Conservation (phyloP, 2,113 vertebrate species). For the Natator depressus region DNA sequence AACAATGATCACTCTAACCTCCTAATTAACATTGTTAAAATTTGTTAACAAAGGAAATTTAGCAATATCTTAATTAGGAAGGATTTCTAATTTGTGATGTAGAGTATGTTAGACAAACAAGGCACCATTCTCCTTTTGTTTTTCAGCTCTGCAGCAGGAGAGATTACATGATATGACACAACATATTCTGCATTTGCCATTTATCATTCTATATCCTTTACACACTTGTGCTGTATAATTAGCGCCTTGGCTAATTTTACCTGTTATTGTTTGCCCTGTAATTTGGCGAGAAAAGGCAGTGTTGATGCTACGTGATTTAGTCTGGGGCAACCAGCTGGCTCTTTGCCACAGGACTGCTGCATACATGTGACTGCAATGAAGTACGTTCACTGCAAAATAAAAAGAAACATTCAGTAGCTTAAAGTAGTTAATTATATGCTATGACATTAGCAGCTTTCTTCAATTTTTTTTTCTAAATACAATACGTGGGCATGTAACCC, state of each 20-base stretch:
- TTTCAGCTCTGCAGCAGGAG: slow-evolving; percentile 60
- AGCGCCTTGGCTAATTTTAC: slow-evolving; percentile 77
- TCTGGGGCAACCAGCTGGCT: slow-evolving; percentile 37
- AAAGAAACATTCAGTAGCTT: slow-evolving; percentile 47
- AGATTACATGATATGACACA: slow-evolving; percentile 80
- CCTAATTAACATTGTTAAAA: slow-evolving; percentile 84
- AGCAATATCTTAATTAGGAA: slow-evolving; percentile 84
- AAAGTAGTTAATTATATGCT: slow-evolving; percentile 33
- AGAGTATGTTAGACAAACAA: slow-evolving; percentile 81
- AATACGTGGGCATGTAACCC: slow-evolving; percentile 23
- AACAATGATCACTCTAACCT: slow-evolving; percentile 78
- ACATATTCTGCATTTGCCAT: slow-evolving; percentile 37
- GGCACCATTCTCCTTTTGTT: slow-evolving; percentile 79
- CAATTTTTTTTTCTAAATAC: slow-evolving; percentile 30
- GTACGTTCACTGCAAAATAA: slow-evolving; percentile 2
- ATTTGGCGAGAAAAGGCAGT: slow-evolving; percentile 66
- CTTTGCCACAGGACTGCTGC: slow-evolving; percentile 41
- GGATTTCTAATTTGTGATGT: slow-evolving; percentile 79
- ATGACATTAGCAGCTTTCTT: slow-evolving; percentile 17
- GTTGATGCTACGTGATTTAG: slow-evolving; percentile 49
- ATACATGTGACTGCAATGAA: slow-evolving; percentile 21
- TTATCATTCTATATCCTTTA: slow-evolving; percentile 71
- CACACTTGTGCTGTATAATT: slow-evolving; percentile 64
- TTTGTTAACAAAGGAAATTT: slow-evolving; percentile 82
- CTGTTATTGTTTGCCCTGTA: slow-evolving; percentile 79